phyloP scores from a whole-genome alignment of 2,113 vertebrate genomes.

The Strix uralensis region DNA sequence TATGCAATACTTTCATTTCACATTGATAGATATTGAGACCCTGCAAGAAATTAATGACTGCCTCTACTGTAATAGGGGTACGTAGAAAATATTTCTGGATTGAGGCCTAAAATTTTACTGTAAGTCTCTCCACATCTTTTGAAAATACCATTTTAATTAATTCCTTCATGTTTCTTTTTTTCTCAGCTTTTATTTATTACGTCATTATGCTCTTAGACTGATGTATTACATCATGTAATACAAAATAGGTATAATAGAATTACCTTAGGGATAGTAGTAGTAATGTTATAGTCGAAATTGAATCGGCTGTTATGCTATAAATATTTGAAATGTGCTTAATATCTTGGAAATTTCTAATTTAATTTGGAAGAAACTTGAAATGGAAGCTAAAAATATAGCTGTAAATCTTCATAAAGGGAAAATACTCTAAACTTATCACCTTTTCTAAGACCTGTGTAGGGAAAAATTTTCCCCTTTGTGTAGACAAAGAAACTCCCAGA shows the following conservation, averaged over 20 bases:
- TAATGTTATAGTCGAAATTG: not conserved
- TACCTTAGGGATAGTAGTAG: not conserved
- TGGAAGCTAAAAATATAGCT: not conserved
- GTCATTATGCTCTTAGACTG: not conserved
- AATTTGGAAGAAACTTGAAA: conserved; percentile 8
- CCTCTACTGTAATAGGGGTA: not conserved
- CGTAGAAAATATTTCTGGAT: not conserved
- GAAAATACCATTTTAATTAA: not conserved
- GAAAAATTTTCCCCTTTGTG: not conserved
- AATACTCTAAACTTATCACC: not conserved
- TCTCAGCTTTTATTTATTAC: not conserved
- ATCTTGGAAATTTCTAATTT: not conserved
- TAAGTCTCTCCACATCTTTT: not conserved
- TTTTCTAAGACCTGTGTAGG: not conserved
- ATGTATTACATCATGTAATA: not conserved
- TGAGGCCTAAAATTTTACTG: not conserved
- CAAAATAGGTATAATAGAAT: not conserved
- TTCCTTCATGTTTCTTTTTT: not conserved
- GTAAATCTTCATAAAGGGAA: not conserved
- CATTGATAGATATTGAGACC: not conserved
- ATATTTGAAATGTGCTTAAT: not conserved
- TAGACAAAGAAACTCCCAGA: not conserved
- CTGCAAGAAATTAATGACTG: not conserved
- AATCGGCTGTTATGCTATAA: not conserved
- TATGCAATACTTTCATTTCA: not conserved